A percentile compares a stretch with the other conserved stretches of the same genome.
These are phyloP conservation scores for Botia almorhae DNA, from an alignment of 2,797 vertebrate species.

Conservation along the genomic window DNA sequence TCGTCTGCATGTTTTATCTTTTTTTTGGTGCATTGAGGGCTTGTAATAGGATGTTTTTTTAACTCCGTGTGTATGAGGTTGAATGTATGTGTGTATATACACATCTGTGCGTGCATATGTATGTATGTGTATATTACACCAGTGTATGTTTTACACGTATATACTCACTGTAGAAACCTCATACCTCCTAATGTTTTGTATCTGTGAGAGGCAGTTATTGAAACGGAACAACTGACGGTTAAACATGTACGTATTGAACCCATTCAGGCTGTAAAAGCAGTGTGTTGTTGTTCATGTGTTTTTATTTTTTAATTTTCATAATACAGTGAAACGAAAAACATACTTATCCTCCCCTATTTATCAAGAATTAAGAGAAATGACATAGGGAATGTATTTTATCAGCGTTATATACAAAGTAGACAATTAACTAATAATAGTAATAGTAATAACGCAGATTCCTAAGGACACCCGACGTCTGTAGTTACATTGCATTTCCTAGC, in stretches of 20 bases:
- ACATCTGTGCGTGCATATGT: conserved; percentile 49
- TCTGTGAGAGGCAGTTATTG: conserved; percentile 19
- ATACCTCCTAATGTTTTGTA: conserved; percentile 13
- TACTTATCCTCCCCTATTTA: background rate
- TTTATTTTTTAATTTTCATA: conserved; percentile 15
- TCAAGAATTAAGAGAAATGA: background rate
- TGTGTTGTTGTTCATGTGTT: conserved; percentile 55
- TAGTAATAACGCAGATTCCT: background rate
- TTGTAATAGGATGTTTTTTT: conserved; percentile 10
- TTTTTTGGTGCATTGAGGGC: conserved; percentile 23
- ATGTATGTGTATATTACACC: conserved; percentile 50
- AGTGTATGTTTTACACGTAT: conserved; percentile 16
- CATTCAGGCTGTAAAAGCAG: conserved; percentile 62
- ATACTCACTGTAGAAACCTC: conserved; percentile 22
- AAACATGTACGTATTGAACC: conserved; percentile 33
- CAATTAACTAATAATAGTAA: background rate
- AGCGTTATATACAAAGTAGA: background rate
- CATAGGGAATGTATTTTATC: background rate
- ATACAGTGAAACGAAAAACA: background rate
- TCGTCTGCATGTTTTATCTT: conserved; percentile 12
- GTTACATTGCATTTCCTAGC: background rate
- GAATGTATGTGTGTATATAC: conserved; percentile 42
- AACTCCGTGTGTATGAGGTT: conserved; percentile 17
- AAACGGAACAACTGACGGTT: conserved; percentile 46
- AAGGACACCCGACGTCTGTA: too few species aligned